These are phyloP conservation scores for Sylvilagus bachmani DNA, from an alignment of 2,113 vertebrate genomes.

Conservation along the genomic window DNA sequence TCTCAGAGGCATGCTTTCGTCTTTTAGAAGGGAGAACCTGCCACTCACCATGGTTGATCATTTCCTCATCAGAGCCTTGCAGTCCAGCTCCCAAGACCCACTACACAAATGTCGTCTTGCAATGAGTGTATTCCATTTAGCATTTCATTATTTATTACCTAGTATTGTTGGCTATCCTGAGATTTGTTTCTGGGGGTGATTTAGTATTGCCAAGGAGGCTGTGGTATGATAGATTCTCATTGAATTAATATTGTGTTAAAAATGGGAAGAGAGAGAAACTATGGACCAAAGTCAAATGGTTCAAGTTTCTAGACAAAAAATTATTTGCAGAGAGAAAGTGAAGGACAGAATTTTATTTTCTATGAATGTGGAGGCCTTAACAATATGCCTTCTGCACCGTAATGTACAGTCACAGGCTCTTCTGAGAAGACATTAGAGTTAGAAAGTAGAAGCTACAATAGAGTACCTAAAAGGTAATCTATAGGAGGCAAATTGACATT, in stretches of 20 bases:
- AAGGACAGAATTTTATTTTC: not conserved
- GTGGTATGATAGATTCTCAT: not conserved
- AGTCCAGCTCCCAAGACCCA: not conserved
- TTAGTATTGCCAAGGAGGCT: not conserved
- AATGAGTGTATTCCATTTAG: not conserved
- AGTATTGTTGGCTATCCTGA: not conserved
- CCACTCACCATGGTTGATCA: not conserved
- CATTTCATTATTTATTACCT: not conserved
- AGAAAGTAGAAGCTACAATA: not conserved
- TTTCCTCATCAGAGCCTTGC: not conserved
- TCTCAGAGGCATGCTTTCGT: not conserved
- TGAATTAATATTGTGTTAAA: constrained; percentile 1
- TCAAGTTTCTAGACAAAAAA: not conserved
- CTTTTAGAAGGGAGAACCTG: not conserved
- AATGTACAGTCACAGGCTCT: not conserved
- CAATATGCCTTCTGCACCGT: no score
- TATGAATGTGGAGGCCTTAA: not conserved
- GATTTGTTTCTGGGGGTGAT: not conserved
- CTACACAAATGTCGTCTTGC: not conserved
- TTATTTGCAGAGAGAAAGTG: not conserved
- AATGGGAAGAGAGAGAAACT: not conserved
- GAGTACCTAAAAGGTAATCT: no score
- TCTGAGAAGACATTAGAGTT: not conserved
- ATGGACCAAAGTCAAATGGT: not conserved
- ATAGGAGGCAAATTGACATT: no score